phyloP scores from a whole-genome alignment of 2,113 vertebrate genomes.

The Peromyscus californicus region DNA sequence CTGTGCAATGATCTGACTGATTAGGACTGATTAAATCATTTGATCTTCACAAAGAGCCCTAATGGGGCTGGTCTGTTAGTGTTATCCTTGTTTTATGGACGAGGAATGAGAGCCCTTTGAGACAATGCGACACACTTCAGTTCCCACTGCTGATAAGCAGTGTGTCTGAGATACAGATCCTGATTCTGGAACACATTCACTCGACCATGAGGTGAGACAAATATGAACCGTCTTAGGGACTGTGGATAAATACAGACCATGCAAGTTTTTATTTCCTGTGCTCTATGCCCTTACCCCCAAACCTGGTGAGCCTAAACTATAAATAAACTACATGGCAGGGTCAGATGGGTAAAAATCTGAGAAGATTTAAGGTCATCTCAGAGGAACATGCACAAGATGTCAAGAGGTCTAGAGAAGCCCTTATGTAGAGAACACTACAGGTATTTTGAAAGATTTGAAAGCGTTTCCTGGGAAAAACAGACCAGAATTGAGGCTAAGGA shows the following conservation, averaged over 20 bases:
- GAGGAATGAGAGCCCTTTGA: neutral
- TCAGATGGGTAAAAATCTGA: neutral
- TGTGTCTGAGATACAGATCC: neutral
- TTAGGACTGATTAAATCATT: neutral
- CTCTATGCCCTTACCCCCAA: neutral
- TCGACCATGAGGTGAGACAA: accelerated
- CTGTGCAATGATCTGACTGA: neutral
- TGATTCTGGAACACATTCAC: neutral
- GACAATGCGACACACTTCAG: neutral
- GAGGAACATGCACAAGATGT: neutral
- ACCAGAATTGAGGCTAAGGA: neutral
- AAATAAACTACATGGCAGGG: neutral
- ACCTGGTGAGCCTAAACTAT: neutral
- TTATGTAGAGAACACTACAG: neutral
- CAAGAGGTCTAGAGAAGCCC: neutral
- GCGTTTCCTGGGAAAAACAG: conserved; percentile 6
- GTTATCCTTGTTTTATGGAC: neutral
- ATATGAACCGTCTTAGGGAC: neutral
- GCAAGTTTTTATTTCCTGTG: neutral
- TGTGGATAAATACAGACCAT: neutral
- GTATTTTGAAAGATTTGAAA: neutral
- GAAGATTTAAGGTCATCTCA: neutral
- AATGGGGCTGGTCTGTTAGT: neutral
- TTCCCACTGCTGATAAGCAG: neutral
- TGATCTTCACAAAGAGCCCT: neutral